Conservation (phyloP, 2,797 vertebrate species). For the Podargus strigoides region DNA sequence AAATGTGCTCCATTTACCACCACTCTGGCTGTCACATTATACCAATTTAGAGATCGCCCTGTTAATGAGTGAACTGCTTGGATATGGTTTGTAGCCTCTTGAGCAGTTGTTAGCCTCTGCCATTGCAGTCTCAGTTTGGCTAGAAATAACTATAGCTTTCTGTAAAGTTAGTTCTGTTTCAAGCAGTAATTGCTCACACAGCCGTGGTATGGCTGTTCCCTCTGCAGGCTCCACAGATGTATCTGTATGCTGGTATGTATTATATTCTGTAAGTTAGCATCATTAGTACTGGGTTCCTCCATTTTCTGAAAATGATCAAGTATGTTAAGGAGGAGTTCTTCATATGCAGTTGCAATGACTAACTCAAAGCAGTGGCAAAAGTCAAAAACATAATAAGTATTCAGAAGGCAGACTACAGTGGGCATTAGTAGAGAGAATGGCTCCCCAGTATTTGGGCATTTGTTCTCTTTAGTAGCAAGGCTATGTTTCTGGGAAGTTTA, state of each 20-base stretch:
- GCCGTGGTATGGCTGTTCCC: slow-evolving; percentile 14
- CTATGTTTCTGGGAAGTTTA: background rate
- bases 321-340: background rate
- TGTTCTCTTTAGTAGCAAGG: background rate
- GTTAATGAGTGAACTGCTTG: slow-evolving; percentile 57
- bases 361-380: slow-evolving; percentile 18
- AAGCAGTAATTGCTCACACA: slow-evolving; percentile 63
- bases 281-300: background rate
- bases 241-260: background rate
- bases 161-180: slow-evolving; percentile 67
- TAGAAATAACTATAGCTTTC: slow-evolving; percentile 65
- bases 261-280: slow-evolving; percentile 8
- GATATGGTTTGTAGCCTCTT: slow-evolving; percentile 49
- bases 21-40: background rate
- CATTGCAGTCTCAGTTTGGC: slow-evolving; percentile 64
- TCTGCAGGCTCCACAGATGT: slow-evolving; percentile 2
- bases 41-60: slow-evolving; percentile 19
- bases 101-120: slow-evolving; percentile 69
- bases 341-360: background rate
- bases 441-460: background rate
- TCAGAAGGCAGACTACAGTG: background rate
- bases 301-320: background rate
- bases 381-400: background rate
- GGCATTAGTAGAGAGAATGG: background rate
- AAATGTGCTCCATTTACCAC: background rate